Conservation (phyloP, 1,140 invertebrate genomes). For the Pomacea maculata region DNA sequence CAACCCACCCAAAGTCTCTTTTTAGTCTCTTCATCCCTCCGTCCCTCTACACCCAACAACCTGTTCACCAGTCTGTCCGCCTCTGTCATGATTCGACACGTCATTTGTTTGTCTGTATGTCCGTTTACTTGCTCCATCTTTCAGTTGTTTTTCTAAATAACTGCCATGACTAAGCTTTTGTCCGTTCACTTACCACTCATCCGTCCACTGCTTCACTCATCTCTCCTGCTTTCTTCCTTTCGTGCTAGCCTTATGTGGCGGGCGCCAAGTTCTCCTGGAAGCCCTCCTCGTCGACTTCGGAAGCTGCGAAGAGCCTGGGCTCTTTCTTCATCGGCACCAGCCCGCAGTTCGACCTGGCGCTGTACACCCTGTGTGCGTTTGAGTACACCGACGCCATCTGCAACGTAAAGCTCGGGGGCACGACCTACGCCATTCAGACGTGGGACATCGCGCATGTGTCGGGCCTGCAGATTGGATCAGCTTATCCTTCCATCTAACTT, state of each 20-base stretch:
- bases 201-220: no score
- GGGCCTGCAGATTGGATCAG: conserved; percentile 38
- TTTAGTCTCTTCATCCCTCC: no score
- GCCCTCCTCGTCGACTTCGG: conserved; percentile 66
- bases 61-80: no score
- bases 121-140: no score
- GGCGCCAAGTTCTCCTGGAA: conserved; percentile 77
- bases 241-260: conserved; percentile 23
- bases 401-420: conserved; percentile 22
- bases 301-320: conserved; percentile 76
- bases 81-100: no score
- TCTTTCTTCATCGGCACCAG: conserved; percentile 87
- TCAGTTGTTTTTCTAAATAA: no score
- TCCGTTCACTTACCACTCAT: no score
- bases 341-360: conserved; percentile 86
- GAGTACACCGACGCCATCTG: conserved; percentile 29
- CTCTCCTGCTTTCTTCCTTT: no score
- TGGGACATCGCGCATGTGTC: conserved; percentile 38
- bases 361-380: conserved; percentile 76
- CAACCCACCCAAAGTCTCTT: no score
- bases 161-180: no score
- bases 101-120: no score
- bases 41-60: no score
- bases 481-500: conserved; percentile 33
- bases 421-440: conserved; percentile 31